These are phyloP conservation scores for Lepeophtheirus salmonis DNA, from an alignment of 1,140 invertebrate genomes.

Conservation along the genomic window DNA sequence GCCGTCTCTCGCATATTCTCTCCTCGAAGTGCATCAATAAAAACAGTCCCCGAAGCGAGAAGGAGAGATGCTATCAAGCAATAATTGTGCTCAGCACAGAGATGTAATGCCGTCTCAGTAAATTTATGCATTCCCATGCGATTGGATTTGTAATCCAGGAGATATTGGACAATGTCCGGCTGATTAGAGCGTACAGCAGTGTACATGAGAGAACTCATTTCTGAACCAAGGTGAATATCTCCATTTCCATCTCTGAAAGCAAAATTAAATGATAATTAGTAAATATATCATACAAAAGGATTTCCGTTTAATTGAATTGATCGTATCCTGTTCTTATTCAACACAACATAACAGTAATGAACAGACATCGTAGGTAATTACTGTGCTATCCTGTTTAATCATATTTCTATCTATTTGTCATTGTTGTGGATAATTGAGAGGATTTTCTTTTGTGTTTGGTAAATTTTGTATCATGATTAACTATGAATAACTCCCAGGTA, in stretches of 20 bases:
- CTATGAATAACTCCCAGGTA: too few relatives aligned
- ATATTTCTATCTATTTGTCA: too few relatives aligned
- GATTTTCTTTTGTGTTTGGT: too few relatives aligned
- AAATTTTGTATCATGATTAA: too few relatives aligned
- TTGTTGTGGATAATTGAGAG: too few relatives aligned
- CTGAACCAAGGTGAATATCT: not conserved
- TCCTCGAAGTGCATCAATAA: slow-evolving; percentile 6
- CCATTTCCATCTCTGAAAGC: not conserved
- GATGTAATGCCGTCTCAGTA: slow-evolving; percentile 1
- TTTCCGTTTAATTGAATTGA: too few relatives aligned
- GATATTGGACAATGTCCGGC: slow-evolving; percentile 4
- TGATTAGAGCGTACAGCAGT: slow-evolving; percentile 6
- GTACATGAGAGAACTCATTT: not conserved
- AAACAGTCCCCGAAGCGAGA: not conserved
- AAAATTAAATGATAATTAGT: too few relatives aligned
- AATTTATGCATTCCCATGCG: not conserved
- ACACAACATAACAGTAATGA: too few relatives aligned
- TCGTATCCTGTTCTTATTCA: too few relatives aligned
- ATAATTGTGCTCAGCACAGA: slow-evolving; percentile 5
- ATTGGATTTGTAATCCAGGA: slow-evolving; percentile 6
- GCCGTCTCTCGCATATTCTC: slow-evolving; percentile 1
- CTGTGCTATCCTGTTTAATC: too few relatives aligned
- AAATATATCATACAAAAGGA: too few relatives aligned
- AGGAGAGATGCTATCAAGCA: not conserved
- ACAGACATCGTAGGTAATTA: too few relatives aligned